phyloP scores from a whole-genome alignment of 2,888 invertebrate genomes.

The Pilophorus perplexus region DNA sequence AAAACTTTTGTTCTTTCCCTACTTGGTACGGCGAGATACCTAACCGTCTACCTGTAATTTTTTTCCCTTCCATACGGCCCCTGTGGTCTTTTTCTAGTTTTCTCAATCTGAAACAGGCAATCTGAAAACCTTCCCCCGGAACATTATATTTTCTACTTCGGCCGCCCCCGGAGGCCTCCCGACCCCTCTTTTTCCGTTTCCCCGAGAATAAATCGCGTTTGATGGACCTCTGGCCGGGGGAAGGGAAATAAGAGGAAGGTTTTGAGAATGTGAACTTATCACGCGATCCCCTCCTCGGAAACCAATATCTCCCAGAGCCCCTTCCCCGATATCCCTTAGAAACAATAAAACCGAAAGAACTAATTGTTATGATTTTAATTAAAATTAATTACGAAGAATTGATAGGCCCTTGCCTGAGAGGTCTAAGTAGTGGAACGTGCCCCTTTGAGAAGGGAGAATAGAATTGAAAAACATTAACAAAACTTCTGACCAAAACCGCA shows the following conservation, averaged over 20 bases:
- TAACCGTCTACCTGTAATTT: constrained; percentile 6
- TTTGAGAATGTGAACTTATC: constrained; percentile 32
- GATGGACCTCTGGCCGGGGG: not conserved
- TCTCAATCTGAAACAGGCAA: constrained; percentile 29
- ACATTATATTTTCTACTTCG: constrained; percentile 35
- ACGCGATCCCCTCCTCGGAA: constrained; percentile 36
- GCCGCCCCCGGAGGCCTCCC: not conserved
- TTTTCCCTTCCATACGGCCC: constrained; percentile 9
- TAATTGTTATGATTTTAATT: constrained; percentile 39
- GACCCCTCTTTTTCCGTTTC: not conserved
- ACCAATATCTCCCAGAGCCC: constrained; percentile 32
- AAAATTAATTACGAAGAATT: constrained; percentile 41
- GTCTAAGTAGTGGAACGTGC: no score
- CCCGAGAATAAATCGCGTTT: constrained; percentile 14
- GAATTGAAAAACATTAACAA: no score
- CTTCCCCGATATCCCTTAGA: constrained; percentile 28
- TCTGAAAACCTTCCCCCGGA: constrained; percentile 29
- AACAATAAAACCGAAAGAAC: constrained; percentile 30
- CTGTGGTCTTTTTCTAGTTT: constrained; percentile 7
- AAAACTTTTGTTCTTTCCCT: constrained; percentile 25
- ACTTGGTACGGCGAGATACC: constrained; percentile 31
- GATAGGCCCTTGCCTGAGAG: no score
- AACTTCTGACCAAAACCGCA: no score
- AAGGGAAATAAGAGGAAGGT: not conserved
- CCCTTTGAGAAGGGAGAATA: no score